Conservation (phyloP, 2,113 vertebrate species). For the Nyctibius bracteatus region DNA sequence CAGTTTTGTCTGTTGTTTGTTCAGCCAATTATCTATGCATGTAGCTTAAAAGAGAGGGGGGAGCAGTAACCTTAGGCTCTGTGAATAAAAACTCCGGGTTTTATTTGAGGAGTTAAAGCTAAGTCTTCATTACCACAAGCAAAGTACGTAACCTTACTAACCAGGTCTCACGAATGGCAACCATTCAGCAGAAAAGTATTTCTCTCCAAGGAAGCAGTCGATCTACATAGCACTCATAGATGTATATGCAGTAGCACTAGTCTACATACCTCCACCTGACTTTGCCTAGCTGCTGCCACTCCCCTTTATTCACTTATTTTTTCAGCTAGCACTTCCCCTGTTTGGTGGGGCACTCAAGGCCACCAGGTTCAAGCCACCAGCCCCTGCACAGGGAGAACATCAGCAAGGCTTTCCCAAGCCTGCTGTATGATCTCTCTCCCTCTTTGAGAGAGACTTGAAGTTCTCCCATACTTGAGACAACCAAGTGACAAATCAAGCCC, state of each 20-base stretch:
- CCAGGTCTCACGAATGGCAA: not conserved
- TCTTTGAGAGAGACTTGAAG: not conserved
- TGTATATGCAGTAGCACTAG: not conserved
- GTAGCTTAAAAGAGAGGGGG: conserved; percentile 10
- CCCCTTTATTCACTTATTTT: not conserved
- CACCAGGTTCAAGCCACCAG: not conserved
- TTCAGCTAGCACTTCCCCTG: not conserved
- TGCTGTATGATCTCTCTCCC: accelerated
- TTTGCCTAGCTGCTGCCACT: not conserved
- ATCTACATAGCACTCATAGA: not conserved
- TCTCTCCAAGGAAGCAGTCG: not conserved
- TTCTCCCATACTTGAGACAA: not conserved
- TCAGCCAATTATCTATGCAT: conserved; percentile 52
- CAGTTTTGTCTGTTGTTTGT: conserved; percentile 50
- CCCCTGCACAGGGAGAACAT: not conserved
- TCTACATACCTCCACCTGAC: not conserved
- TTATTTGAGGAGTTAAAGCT: not conserved
- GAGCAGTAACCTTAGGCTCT: conserved; percentile 18
- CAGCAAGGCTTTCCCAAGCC: not conserved
- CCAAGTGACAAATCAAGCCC: accelerated
- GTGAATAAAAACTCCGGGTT: not conserved
- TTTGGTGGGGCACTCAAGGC: not conserved
- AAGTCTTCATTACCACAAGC: conserved; percentile 29
- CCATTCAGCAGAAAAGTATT: not conserved
- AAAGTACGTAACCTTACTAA: not conserved